Evolutionary conservation across 2,888 invertebrate genomes (phyloP).

Genomic region (Drosophila pseudotalamancana): DNA sequence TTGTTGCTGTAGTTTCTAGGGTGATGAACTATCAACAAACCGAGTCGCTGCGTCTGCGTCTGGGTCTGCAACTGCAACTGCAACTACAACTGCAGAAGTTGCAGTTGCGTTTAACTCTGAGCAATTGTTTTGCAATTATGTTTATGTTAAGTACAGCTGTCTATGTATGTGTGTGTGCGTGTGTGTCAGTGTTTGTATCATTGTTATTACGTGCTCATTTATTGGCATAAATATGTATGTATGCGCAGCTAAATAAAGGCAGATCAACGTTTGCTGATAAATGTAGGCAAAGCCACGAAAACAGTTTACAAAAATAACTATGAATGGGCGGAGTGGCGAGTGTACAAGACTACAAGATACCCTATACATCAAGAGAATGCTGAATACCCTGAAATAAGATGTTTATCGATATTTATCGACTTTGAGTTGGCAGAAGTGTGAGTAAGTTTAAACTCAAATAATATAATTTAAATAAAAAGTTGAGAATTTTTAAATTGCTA

Average conservation of each 20-base stretch:
- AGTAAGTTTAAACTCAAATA: accelerated
- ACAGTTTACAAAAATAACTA: constrained; percentile 39
- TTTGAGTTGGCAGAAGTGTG: too few relatives aligned
- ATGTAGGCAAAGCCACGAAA: constrained; percentile 52
- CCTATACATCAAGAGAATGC: neutral
- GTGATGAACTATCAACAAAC: constrained; percentile 64
- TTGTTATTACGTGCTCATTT: constrained; percentile 72
- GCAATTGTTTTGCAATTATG: constrained; percentile 73
- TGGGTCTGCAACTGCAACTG: constrained; percentile 9
- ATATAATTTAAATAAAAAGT: too few relatives aligned
- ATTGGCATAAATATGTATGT: constrained; percentile 67
- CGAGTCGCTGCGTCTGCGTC: constrained; percentile 12
- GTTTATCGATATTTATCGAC: neutral
- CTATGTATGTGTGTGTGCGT: constrained; percentile 1
- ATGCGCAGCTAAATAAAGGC: constrained; percentile 52
- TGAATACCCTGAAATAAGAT: neutral
- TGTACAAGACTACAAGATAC: constrained; percentile 4
- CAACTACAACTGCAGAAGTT: constrained; percentile 7
- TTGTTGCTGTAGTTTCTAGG: constrained; percentile 37
- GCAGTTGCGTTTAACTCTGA: constrained; percentile 23
- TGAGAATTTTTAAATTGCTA: too few relatives aligned
- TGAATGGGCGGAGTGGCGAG: neutral
- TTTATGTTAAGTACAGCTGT: constrained; percentile 46
- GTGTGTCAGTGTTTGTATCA: constrained; percentile 48
- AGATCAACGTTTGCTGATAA: constrained; percentile 71